phyloP scores from a whole-genome alignment of 2,888 invertebrate genomes.

The Drosophila quasianomalipes region DNA sequence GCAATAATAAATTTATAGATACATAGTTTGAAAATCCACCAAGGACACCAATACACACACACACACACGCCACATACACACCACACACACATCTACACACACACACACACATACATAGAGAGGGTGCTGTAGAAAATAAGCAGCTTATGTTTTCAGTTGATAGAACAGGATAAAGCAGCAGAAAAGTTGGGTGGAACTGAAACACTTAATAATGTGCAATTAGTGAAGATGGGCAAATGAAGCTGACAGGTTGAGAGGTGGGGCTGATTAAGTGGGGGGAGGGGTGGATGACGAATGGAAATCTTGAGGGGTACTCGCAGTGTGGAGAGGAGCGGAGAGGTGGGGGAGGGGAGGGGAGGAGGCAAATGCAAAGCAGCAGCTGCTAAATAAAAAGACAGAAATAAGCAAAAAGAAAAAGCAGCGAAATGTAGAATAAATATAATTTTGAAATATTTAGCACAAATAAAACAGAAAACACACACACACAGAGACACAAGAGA shows the following conservation, averaged over 20 bases:
- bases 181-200: slow-evolving; percentile 1
- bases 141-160: slow-evolving; percentile 69
- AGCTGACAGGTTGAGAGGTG: slow-evolving; percentile 1
- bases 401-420: neutral
- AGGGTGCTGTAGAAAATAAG: slow-evolving; percentile 63
- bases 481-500: slow-evolving; percentile 10
- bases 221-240: slow-evolving; percentile 47
- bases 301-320: neutral
- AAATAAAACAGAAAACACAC: slow-evolving; percentile 9
- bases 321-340: neutral
- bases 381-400: slow-evolving; percentile 14
- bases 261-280: neutral
- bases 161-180: slow-evolving; percentile 22
- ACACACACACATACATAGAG: slow-evolving; percentile 22
- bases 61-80: slow-evolving; percentile 2
- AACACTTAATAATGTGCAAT: slow-evolving; percentile 76
- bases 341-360: neutral
- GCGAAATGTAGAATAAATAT: slow-evolving; percentile 20
- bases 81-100: slow-evolving; percentile 24
- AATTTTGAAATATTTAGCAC: slow-evolving; percentile 36
- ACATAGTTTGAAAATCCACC: slow-evolving; percentile 34
- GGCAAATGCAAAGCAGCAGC: slow-evolving; percentile 12
- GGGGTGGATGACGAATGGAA: neutral
- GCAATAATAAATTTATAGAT: slow-evolving; percentile 41
- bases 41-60: slow-evolving; percentile 28